phyloP scores from a whole-genome alignment of 2,113 vertebrate species.

The Cervus canadensis region DNA sequence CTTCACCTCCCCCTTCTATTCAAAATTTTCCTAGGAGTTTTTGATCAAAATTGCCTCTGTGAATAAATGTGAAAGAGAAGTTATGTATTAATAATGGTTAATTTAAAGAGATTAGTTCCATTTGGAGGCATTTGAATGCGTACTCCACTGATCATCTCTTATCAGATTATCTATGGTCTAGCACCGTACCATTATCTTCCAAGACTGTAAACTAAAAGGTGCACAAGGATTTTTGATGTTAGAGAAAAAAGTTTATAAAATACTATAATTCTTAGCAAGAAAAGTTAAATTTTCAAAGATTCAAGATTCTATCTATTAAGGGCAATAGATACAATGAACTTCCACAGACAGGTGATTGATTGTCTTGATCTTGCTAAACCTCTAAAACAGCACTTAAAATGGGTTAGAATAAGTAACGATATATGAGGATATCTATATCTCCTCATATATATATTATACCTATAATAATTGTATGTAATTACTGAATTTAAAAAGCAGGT shows the following conservation, averaged over 20 bases:
- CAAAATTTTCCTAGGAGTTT: neutral
- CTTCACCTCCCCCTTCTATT: neutral
- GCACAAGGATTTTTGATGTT: neutral
- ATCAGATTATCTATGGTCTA: neutral
- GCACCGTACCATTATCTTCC: neutral
- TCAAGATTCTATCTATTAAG: neutral
- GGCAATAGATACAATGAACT: neutral
- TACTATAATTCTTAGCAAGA: neutral
- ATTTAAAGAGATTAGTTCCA: slow-evolving; percentile 1
- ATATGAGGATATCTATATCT: neutral
- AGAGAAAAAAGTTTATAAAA: neutral
- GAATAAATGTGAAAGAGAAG: neutral
- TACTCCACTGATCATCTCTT: neutral
- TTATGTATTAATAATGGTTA: slow-evolving; percentile 3
- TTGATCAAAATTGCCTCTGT: neutral
- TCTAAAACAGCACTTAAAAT: neutral
- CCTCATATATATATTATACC: neutral
- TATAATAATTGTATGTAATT: neutral
- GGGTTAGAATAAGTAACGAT: neutral
- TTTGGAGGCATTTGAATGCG: neutral
- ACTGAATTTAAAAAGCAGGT: neutral
- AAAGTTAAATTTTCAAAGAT: slow-evolving; percentile 18
- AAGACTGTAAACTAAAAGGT: neutral
- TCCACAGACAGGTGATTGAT: neutral
- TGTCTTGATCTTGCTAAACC: neutral